phyloP scores from a whole-genome alignment of 2,113 vertebrate species.

The Myotis yumanensis region DNA sequence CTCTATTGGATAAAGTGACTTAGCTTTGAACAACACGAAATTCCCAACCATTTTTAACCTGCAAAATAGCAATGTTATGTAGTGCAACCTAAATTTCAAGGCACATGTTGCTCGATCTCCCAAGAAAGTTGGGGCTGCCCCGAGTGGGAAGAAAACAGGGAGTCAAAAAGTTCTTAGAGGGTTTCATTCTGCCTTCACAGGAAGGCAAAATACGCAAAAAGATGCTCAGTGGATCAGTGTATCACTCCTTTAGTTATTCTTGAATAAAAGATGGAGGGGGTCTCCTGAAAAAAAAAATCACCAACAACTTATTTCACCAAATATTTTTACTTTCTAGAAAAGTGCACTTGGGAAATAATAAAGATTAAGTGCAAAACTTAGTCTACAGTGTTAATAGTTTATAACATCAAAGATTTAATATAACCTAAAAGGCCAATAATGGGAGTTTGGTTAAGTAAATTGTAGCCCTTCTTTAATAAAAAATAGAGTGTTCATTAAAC shows the following conservation, averaged over 20 bases:
- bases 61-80: background rate
- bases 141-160: background rate
- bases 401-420: background rate
- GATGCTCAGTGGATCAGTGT: background rate
- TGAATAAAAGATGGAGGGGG: background rate
- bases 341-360: background rate
- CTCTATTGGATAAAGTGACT: background rate
- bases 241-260: background rate
- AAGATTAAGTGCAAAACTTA: constrained; percentile 20
- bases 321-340: constrained; percentile 45
- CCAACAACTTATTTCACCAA: background rate
- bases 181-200: background rate
- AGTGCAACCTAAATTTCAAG: background rate
- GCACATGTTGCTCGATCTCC: background rate
- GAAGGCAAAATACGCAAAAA: background rate
- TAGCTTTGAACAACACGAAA: background rate
- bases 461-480: background rate
- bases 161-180: background rate
- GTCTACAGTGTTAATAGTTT: background rate
- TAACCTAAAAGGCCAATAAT: background rate
- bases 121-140: background rate
- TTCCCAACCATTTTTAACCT: background rate
- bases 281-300: background rate
- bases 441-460: background rate
- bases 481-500: background rate